A percentile compares a stretch with the other conserved stretches of the same genome.
Evolutionary conservation across 2,888 invertebrate genomes (phyloP).

Genomic region (Iphiclides podalirius): DNA sequence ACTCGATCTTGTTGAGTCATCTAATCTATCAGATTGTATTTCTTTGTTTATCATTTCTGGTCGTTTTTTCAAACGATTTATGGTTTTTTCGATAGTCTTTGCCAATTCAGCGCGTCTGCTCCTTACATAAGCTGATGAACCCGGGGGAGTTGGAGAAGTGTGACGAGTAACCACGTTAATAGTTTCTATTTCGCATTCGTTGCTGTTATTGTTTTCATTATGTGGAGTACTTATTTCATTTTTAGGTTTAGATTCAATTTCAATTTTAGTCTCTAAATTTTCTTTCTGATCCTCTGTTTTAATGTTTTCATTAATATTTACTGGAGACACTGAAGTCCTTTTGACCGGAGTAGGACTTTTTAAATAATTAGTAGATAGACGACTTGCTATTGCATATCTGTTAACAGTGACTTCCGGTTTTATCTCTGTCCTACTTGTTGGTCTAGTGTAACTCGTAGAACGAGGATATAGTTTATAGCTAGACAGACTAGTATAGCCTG

Average conservation of each 20-base stretch:
- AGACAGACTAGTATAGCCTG: conserved; percentile 71
- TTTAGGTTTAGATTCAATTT: conserved; percentile 28
- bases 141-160: conserved; percentile 88
- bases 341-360: conserved; percentile 63
- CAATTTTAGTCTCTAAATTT: conserved; percentile 39
- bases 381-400: conserved; percentile 66
- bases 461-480: conserved; percentile 78
- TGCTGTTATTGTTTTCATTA: conserved; percentile 33
- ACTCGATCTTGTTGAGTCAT: conserved; percentile 84
- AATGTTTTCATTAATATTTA: conserved; percentile 45
- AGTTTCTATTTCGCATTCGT: conserved; percentile 56
- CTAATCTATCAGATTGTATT: conserved; percentile 86
- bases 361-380: conserved; percentile 63
- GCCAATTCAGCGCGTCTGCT: conserved; percentile 86
- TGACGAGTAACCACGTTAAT: conserved; percentile 85
- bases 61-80: conserved; percentile 79
- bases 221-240: conserved; percentile 35
- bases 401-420: conserved; percentile 56
- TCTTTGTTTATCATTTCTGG: conserved; percentile 84
- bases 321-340: conserved; percentile 60
- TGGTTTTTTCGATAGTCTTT: conserved; percentile 85
- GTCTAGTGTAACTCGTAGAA: conserved; percentile 59
- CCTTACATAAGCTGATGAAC: conserved; percentile 81
- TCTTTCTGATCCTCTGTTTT: conserved; percentile 48
- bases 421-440: conserved; percentile 49